A percentile compares a stretch with the other conserved stretches of the same genome.
phyloP scores from a whole-genome alignment of 2,888 invertebrate species.

The Balanococcus diminutus region DNA sequence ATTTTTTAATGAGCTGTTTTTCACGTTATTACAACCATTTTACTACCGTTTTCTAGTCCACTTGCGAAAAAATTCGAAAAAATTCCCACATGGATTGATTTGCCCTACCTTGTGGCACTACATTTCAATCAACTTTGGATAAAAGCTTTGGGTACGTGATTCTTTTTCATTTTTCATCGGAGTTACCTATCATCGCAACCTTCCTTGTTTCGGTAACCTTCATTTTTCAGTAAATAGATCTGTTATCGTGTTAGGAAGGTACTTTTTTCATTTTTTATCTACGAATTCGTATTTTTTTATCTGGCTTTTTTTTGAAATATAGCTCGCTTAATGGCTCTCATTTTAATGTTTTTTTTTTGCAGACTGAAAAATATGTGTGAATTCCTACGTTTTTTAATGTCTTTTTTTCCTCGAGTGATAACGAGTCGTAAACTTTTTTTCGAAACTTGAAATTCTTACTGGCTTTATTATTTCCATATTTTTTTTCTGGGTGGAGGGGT shows the following conservation, averaged over 20 bases:
- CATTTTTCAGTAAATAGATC: too few species aligned
- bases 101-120: too few species aligned
- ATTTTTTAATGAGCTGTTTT: background rate
- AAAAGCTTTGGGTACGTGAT: background rate
- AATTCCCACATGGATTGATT: background rate
- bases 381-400: background rate
- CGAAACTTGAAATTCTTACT: too few species aligned
- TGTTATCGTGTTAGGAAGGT: too few species aligned
- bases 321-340: background rate
- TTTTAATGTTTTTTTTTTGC: background rate
- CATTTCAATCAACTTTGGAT: background rate
- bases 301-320: too few species aligned
- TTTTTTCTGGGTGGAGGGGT: background rate
- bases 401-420: background rate
- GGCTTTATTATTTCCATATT: too few species aligned
- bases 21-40: background rate
- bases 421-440: background rate
- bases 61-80: background rate
- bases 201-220: too few species aligned
- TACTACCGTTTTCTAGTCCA: background rate
- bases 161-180: too few species aligned
- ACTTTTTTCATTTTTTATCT: too few species aligned
- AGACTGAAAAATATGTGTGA: background rate
- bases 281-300: background rate
- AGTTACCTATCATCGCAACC: too few species aligned